Evolutionary conservation across 2,797 vertebrate species (phyloP), one percentile per base, ranked within the genome.

Genomic region (Sebastes dallii): DNA sequence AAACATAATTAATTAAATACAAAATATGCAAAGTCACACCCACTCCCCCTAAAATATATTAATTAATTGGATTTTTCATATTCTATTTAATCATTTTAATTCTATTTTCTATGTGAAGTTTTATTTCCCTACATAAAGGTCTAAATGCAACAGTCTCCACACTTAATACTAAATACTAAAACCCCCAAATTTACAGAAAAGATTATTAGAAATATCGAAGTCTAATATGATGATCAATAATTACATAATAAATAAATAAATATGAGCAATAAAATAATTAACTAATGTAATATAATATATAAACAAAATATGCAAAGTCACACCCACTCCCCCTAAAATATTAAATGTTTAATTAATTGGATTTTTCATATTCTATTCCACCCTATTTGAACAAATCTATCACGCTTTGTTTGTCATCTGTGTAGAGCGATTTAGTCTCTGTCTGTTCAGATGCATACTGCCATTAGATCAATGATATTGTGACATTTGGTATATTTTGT

Each of bases 361-460:
- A 36, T 36, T 36, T 36, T 36, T 36, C 4, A 39, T n/a, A 2
- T 34, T 30, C 13, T 29, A 14, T 61, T 36, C 80, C 55, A 65
- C 65, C 30, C 11, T 68, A 1, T 25, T 56, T 39, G 36, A 39
- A 39, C 12, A 67, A 58, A 72, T 86, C 24, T 72, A 50, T 71
- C 59, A 73, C 74, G 82, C 66, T 70, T 82, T 89, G 61, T 89
- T 86, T 88, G 64, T 71, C 27, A 78, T 78, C 54, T 25, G 56
- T 80, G 29, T 25, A 18, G 4, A 59, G 7, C 12, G 2, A 69
- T 61, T 59, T 77, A 4, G 1, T 69, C 20, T 8, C 52, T 64
- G 5, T 39, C 10, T 30, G 24, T 56, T 11, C 34, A 68, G 34
- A 68, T 42, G 30, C 13, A 6, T 18, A 8, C 46, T 69, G 29